Evolutionary conservation across 2,888 invertebrate species (phyloP).

Genomic region (Rotaria socialis): DNA sequence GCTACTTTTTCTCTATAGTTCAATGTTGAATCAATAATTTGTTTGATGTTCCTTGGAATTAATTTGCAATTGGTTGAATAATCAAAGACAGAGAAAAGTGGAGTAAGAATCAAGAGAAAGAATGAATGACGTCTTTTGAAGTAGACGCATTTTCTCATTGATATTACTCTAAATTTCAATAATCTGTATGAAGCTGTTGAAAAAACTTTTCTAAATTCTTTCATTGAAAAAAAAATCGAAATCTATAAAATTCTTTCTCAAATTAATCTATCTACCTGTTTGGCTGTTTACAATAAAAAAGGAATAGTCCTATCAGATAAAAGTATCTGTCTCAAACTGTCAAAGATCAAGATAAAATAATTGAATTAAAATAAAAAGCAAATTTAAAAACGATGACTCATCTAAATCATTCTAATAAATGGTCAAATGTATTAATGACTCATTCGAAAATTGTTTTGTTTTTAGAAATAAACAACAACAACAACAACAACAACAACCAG

Average conservation of each 20-base stretch:
- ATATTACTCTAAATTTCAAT: neutral
- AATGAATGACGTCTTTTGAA: neutral
- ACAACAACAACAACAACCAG: neutral
- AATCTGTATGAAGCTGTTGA: neutral
- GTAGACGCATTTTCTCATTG: neutral
- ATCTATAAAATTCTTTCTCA: no score
- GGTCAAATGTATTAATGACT: neutral
- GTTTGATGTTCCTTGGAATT: neutral
- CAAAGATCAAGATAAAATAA: neutral
- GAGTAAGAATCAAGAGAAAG: neutral
- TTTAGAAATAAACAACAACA: slow-evolving; percentile 10
- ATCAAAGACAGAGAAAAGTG: neutral
- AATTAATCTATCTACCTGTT: no score
- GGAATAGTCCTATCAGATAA: neutral
- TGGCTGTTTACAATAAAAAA: no score
- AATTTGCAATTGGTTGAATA: neutral
- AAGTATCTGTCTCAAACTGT: neutral
- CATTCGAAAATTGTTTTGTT: neutral
- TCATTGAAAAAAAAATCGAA: no score
- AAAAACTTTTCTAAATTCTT: neutral
- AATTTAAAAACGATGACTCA: no score
- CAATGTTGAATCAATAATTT: neutral
- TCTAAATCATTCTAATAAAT: no score
- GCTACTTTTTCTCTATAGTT: no score
- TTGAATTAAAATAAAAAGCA: neutral